phyloP scores from a whole-genome alignment of 2,113 vertebrate genomes.

The Nicator chloris region DNA sequence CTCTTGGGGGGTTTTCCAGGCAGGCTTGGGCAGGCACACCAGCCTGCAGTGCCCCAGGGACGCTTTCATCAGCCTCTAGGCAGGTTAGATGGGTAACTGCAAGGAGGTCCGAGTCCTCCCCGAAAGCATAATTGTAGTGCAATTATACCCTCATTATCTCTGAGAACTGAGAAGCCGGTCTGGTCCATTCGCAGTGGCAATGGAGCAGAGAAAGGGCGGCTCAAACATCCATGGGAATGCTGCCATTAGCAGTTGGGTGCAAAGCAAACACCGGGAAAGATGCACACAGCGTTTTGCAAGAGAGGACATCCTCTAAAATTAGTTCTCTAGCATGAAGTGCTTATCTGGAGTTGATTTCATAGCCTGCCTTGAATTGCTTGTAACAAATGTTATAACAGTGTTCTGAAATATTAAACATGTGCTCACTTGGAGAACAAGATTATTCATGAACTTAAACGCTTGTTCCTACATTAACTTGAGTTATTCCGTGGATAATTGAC shows the following conservation, averaged over 20 bases:
- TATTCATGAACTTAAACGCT: not conserved
- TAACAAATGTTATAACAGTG: not conserved
- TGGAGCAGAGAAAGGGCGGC: not conserved
- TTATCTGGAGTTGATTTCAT: not conserved
- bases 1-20: not conserved
- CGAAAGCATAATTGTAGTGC: not conserved
- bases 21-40: not conserved
- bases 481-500: not conserved
- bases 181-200: not conserved
- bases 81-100: not conserved
- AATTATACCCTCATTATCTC: not conserved
- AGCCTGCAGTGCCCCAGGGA: not conserved
- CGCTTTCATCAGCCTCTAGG: not conserved
- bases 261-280: not conserved
- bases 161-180: not conserved
- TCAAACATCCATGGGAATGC: accelerated
- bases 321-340: not conserved
- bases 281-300: not conserved
- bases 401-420: not conserved
- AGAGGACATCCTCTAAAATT: not conserved
- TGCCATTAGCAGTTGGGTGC: not conserved
- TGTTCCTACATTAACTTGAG: not conserved
- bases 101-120: not conserved
- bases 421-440: not conserved
- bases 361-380: not conserved